phyloP scores from a whole-genome alignment of 2,797 vertebrate species.

The Anolis apletophallus region DNA sequence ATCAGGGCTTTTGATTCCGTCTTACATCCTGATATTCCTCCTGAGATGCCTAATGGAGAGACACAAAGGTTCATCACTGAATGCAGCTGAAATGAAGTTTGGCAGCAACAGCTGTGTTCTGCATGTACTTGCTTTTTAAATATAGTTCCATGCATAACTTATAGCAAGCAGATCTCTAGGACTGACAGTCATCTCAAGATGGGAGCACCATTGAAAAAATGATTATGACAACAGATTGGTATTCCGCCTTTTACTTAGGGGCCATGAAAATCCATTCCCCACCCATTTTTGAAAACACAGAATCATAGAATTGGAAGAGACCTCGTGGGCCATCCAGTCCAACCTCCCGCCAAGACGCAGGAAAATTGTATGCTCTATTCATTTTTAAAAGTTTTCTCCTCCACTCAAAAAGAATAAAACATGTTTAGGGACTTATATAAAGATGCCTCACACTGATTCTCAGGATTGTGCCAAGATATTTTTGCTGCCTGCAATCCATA shows the following conservation, averaged over 20 bases:
- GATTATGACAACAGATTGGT: not conserved
- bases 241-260: not conserved
- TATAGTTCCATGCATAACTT: not conserved
- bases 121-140: conserved; percentile 21
- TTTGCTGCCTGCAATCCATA: not conserved
- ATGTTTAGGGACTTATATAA: not conserved
- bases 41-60: conserved; percentile 1
- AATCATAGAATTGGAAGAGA: no score
- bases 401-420: not conserved
- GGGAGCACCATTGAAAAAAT: not conserved
- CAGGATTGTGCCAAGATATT: no score
- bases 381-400: not conserved
- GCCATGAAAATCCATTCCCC: not conserved
- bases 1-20: conserved; percentile 16
- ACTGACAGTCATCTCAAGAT: not conserved
- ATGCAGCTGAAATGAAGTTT: conserved; percentile 46
- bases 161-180: not conserved
- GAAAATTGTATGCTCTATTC: no score
- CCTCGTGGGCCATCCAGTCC: no score
- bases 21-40: conserved; percentile 27
- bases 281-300: not conserved
- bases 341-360: no score
- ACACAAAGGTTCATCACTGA: not conserved
- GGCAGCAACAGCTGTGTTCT: conserved; percentile 22
- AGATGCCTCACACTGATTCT: not conserved